Conservation (phyloP, 1,140 invertebrate genomes). For the Aphelenchoides avenae region DNA sequence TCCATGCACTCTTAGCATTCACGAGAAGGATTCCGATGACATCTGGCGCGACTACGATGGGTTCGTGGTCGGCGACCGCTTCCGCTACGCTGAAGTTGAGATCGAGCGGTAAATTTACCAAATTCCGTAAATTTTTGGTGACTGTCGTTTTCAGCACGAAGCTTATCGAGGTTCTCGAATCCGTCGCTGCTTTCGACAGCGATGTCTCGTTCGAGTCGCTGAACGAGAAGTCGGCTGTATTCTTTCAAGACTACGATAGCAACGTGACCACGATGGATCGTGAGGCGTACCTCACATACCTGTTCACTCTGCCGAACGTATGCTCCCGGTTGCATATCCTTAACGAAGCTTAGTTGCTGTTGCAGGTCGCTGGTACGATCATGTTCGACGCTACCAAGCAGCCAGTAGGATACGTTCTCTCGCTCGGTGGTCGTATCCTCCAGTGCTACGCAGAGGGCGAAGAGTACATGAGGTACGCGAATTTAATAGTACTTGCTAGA, state of each 20-base stretch:
- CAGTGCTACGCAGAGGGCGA: conserved; percentile 39
- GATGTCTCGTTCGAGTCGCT: neutral
- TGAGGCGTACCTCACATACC: conserved; percentile 35
- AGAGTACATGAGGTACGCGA: conserved; percentile 30
- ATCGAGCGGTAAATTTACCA: conserved; percentile 28
- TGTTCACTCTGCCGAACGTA: conserved; percentile 29
- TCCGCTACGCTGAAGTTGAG: conserved; percentile 36
- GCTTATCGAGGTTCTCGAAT: conserved; percentile 13
- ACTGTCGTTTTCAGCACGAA: conserved; percentile 18
- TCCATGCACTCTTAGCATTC: neutral
- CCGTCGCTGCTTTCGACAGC: neutral
- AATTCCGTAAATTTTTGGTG: conserved; percentile 11
- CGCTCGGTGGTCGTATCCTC: conserved; percentile 19
- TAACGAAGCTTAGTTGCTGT: neutral
- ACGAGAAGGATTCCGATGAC: conserved; percentile 23
- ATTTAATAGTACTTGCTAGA: neutral
- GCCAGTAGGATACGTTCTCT: conserved; percentile 35
- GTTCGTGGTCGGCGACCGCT: conserved; percentile 39
- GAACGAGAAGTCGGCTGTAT: neutral
- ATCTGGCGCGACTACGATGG: conserved; percentile 41
- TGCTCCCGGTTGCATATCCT: conserved; percentile 5
- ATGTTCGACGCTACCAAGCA: conserved; percentile 31
- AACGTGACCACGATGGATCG: conserved; percentile 12
- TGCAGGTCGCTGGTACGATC: conserved; percentile 29
- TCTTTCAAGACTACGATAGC: conserved; percentile 10